Base-by-base conservation (phyloP, 2,113 vertebrate genomes). In the Pitta sordida region DNA sequence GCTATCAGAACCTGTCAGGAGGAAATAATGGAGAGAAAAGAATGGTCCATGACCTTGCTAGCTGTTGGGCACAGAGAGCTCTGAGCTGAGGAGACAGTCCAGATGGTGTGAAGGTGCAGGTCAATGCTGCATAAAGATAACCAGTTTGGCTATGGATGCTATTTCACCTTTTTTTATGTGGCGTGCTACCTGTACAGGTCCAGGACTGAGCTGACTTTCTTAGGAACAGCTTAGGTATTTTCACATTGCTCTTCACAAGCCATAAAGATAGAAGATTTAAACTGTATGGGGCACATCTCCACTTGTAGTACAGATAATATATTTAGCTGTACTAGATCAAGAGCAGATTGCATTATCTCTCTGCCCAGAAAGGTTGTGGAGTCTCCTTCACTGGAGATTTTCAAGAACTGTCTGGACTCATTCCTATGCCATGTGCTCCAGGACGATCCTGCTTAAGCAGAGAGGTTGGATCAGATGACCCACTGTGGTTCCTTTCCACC, bases 41-140 rank as follows among this genome's bases (percentile, higher is more conserved):
- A 70, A 68, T 87, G 53, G 62, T 46, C 67, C 34, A 9, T 85
- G 82, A 73, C 74, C 84, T 79, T 92, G 53, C 58, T 93, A 55
- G 56, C 15, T 67, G 15, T 48, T 67, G 74, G 49, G 65, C 13
- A 13, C 44, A 20, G 69, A 52, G 14, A 37, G 58, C 52, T 11
- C 48, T 86, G 91, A 67, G 80, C 68, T 62, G 37, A 83, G 46
- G 24, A 65, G 46, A 59, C 59, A 73, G 82, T 49, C 82, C 90
- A 95, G 87, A 76, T 88, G 75, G 87, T 58, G 29, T 0, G 0
- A 80, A 73, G 58, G 82, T 49, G 58, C 70, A 65, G 78, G 90
- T 80, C 53, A 43, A 11, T 69, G 62, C 91, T 80, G 67, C 44
- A 43, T 5, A 62, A 39, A 44, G 44, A 73, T 13, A 69, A 64